These are phyloP conservation scores for Hippocampus mohnikei DNA, from an alignment of 2,113 vertebrate species.

Conservation along the genomic window DNA sequence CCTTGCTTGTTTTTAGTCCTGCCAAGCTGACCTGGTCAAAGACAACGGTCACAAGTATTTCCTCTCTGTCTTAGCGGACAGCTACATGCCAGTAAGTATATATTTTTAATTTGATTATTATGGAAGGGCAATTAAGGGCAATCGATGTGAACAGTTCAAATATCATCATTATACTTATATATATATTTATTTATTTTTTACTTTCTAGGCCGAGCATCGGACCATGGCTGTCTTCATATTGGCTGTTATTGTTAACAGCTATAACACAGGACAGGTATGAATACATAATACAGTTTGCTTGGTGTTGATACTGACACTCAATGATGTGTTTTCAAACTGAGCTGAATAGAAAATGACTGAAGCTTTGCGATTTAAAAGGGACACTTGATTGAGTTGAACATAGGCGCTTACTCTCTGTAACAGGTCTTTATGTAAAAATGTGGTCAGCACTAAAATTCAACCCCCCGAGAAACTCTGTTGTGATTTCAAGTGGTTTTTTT, in stretches of 20 bases:
- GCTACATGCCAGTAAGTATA: slow-evolving; percentile 93
- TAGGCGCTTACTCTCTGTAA: too few relatives aligned
- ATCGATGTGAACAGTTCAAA: background rate
- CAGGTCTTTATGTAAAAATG: too few relatives aligned
- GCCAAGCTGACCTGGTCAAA: slow-evolving; percentile 97
- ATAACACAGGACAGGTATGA: slow-evolving; percentile 90
- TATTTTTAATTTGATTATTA: rapidly evolving
- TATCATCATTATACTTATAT: background rate
- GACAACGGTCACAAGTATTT: slow-evolving; percentile 99
- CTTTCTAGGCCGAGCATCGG: slow-evolving; percentile 87
- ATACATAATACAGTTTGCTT: background rate
- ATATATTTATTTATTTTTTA: background rate
- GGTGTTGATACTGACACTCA: too few relatives aligned
- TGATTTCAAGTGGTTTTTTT: too few relatives aligned
- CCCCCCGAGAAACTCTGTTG: too few relatives aligned
- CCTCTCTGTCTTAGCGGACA: slow-evolving; percentile 94
- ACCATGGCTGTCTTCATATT: slow-evolving; percentile 98
- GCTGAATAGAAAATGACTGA: too few relatives aligned
- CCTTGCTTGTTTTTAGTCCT: slow-evolving; percentile 74
- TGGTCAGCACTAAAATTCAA: too few relatives aligned
- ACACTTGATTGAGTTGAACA: too few relatives aligned
- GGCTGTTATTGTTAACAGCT: slow-evolving; percentile 96
- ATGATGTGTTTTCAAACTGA: too few relatives aligned
- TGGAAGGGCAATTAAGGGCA: background rate
- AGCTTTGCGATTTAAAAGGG: too few relatives aligned